Evolutionary conservation across 2,113 vertebrate species (phyloP).

Genomic region (Ovis canadensis): DNA sequence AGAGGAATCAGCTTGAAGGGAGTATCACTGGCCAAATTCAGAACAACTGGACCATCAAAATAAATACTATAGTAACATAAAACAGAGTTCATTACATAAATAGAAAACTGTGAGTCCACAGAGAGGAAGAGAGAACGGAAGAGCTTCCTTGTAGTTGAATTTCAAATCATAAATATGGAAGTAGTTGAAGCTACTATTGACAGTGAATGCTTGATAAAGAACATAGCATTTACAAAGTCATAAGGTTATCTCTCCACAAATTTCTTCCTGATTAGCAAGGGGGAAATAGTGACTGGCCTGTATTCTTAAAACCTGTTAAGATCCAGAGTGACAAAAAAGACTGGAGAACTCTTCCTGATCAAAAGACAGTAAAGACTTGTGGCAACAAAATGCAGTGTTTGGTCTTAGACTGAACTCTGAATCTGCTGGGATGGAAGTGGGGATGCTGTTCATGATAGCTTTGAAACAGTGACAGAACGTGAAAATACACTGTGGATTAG

Average conservation of each 20-base stretch:
- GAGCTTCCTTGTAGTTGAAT: background rate
- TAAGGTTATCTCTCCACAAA: background rate
- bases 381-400: rapidly evolving
- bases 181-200: background rate
- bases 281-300: background rate
- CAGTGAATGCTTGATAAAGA: background rate
- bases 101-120: rapidly evolving
- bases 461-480: background rate
- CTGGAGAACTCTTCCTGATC: background rate
- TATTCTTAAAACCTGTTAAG: background rate
- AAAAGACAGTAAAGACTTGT: no score
- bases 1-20: background rate
- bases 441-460: rapidly evolving
- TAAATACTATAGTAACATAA: background rate
- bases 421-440: background rate
- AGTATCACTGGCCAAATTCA: no score
- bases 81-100: background rate
- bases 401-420: rapidly evolving
- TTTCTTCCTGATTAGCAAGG: no score
- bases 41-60: background rate
- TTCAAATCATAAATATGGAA: rapidly evolving
- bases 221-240: background rate
- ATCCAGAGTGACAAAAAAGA: background rate
- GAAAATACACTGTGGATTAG: no score
- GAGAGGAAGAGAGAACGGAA: background rate